These are phyloP conservation scores for Ischnus inquisitorius DNA, from an alignment of 2,888 invertebrate genomes.

Conservation along the genomic window DNA sequence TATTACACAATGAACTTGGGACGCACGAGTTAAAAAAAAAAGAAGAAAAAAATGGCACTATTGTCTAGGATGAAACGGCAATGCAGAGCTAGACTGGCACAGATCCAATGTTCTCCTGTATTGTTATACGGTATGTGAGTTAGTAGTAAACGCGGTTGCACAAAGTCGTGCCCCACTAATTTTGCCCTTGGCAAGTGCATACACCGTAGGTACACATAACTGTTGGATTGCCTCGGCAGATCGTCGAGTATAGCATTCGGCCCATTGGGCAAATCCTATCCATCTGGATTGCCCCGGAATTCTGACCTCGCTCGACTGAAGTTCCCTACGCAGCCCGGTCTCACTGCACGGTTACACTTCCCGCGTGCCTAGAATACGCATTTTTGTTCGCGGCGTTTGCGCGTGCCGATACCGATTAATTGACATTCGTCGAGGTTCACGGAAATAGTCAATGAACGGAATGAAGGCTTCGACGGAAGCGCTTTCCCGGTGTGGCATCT, in stretches of 20 bases:
- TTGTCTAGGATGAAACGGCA: conserved; percentile 4
- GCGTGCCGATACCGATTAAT: conserved; percentile 56
- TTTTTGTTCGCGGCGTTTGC: conserved; percentile 45
- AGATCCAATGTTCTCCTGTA: conserved; percentile 9
- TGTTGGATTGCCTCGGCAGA: not conserved
- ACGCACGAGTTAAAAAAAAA: not conserved
- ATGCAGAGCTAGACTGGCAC: not conserved
- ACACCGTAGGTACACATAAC: not conserved
- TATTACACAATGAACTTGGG: no score
- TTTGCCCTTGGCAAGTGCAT: conserved; percentile 5
- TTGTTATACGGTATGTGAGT: not conserved
- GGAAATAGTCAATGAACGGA: conserved; percentile 32
- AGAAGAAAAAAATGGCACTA: not conserved
- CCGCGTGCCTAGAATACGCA: conserved; percentile 29
- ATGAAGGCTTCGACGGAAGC: not conserved
- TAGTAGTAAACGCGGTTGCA: conserved; percentile 24
- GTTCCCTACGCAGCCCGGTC: conserved; percentile 40
- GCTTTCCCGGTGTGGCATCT: conserved; percentile 11
- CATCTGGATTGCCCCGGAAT: conserved; percentile 78
- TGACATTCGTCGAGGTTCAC: conserved; percentile 46
- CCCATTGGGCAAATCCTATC: conserved; percentile 72
- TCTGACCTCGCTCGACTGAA: conserved; percentile 41
- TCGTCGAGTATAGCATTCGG: conserved; percentile 37
- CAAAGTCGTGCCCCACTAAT: conserved; percentile 28
- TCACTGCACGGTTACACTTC: conserved; percentile 21